Base-by-base conservation (phyloP, 2,888 invertebrate species). In the Salticus scenicus region DNA sequence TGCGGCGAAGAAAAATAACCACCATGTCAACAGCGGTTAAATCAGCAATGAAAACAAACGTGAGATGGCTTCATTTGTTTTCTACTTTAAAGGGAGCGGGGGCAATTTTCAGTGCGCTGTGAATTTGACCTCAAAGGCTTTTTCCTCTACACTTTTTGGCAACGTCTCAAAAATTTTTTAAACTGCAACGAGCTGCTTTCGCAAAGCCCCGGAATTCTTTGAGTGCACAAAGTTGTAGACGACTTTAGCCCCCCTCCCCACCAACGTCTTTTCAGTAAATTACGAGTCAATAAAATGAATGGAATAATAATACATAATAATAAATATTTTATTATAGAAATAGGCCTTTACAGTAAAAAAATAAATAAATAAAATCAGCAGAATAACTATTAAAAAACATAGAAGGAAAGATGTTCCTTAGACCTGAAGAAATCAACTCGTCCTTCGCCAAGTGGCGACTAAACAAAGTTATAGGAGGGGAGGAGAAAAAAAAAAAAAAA, bases 111-210 rank as follows among this genome's bases (percentile, higher is more conserved):
- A 24, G 57, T 57, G 57, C 57, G 57, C 57, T 57, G 57, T 17
- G 57, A 57, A 57, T 57, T 57, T 57, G 57, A 57, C 57, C 57
- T 57, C 57, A 57, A 57, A 57, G 57, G 57, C 20, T 57, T 57
- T 47, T 57, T 57, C 57, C 57, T 57, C 57, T 57, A 57, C 57
- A 24, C 57, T 57, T 57, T 37, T 57, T 57, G 57, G 57, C 57
- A 57, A 5, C 14, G 57, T 57, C 57, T 57, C 57, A 57, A 57
- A 57, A 57, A 57, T 57, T 57, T 57, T 57, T 57, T 17, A 7
- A 47, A 47, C 8, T 2, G 47, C 24, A 57, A 12, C 4, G 17
- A 17, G 57, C 57, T 24, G 8, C 57, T 24, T 57, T 57, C 24
- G 24, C 57, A 24, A 57, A 57, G 57, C 57, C 57, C 57, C 57